Evolutionary conservation across 2,113 vertebrate genomes (phyloP), one percentile per base, ranked within the genome.

Genomic region (Epinephelus fuscoguttatus): DNA sequence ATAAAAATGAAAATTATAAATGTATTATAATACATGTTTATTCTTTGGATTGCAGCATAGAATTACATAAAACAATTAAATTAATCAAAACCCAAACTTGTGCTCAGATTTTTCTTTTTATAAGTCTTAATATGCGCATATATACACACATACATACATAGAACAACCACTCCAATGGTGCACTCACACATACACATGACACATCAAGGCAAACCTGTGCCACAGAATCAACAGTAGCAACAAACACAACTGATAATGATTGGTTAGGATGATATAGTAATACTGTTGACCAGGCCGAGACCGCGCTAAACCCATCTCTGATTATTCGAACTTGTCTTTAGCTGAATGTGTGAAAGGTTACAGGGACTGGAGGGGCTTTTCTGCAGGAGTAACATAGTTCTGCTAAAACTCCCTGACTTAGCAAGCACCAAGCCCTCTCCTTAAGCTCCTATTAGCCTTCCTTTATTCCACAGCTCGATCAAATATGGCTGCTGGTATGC

Each of bases 31-130:
- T 93, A 96, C 94, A 95, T 70, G 84, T 94, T 94, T 93, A 94
- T 93, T 96, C 95, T 96, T 96, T 96, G 95, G 95, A 95, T 95
- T 94, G 95, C 94, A 96, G 95, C 95, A 94, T 94, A 89, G 61
- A 93, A 94, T 94, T 89, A 94, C 91, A 95, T 61, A 83, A 90
- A 88, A 91, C 89, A 94, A 90, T 93, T 91, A 92, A 94, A 94
- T 94, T 92, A 95, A 93, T 94, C 91, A 93, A 94, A 92, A 91
- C 90, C 90, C 88, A 90, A 92, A 92, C 84, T 93, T 95, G 94
- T 95, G 94, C 94, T 94, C 91, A 94, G 91, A 92, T 93, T 85
- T 88, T 75, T 84, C 60, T 84, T 80, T 86, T 75, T 83, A 78
- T 62, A 84, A 89, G 84, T 93, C 82, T 91, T 87, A 88, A 86